Conservation (phyloP, 2,888 invertebrate species). For the Lacanobia oleracea region DNA sequence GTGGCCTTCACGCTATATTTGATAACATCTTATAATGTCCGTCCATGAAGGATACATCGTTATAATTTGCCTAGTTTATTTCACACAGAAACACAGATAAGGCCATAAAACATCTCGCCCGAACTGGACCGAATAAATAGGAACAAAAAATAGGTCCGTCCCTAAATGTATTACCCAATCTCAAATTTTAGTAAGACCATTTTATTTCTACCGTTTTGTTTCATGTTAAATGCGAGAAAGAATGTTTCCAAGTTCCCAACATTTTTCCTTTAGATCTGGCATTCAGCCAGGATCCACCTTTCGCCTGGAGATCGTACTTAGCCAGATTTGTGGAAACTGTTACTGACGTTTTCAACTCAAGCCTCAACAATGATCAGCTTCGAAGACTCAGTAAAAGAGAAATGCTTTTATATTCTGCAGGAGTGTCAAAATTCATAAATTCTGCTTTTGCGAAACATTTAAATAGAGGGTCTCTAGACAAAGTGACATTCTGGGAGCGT, state of each 20-base stretch:
- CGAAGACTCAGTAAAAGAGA: slow-evolving; percentile 4
- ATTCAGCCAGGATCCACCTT: slow-evolving; percentile 58
- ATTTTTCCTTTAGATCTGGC: slow-evolving; percentile 62
- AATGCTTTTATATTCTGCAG: slow-evolving; percentile 18
- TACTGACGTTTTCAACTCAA: slow-evolving; percentile 48
- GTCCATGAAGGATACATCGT: slow-evolving; percentile 25
- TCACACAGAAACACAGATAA: slow-evolving; percentile 31
- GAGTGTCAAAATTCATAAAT: neutral
- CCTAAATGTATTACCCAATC: slow-evolving; percentile 64
- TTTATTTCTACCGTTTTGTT: slow-evolving; percentile 64
- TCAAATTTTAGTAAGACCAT: slow-evolving; percentile 58
- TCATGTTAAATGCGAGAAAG: slow-evolving; percentile 59
- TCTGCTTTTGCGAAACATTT: neutral
- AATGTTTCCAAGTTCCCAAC: slow-evolving; percentile 60
- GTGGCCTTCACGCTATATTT: neutral
- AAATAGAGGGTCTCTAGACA: too few relatives aligned
- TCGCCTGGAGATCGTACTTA: slow-evolving; percentile 50
- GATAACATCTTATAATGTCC: slow-evolving; percentile 39
- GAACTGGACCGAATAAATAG: slow-evolving; percentile 48
- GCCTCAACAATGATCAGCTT: slow-evolving; percentile 24
- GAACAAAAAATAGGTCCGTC: slow-evolving; percentile 44
- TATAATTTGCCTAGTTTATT: slow-evolving; percentile 53
- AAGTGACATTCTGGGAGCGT: too few relatives aligned
- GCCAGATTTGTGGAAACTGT: slow-evolving; percentile 58
- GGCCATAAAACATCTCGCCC: slow-evolving; percentile 35